These are phyloP conservation scores for Sphaerophoria rueppellii DNA, from an alignment of 2,888 invertebrate species.

Conservation along the genomic window DNA sequence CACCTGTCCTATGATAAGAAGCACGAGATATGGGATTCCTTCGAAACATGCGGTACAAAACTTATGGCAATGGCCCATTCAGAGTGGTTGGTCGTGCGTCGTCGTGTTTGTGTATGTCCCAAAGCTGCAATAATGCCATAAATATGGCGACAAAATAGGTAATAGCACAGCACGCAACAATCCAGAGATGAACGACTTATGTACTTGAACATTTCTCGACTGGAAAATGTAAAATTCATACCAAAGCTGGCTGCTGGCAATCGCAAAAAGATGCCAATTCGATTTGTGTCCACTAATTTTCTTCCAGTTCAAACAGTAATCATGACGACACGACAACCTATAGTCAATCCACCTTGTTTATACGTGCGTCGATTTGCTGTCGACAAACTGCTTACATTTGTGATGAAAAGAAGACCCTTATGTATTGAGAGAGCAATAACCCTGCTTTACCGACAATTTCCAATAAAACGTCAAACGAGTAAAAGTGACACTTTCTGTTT, in stretches of 20 bases:
- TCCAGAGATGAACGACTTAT: slow-evolving; percentile 30
- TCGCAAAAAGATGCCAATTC: slow-evolving; percentile 51
- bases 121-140: slow-evolving; percentile 40
- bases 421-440: slow-evolving; percentile 27
- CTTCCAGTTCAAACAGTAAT: slow-evolving; percentile 1
- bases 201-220: slow-evolving; percentile 47
- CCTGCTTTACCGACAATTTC: neutral
- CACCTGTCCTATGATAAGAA: slow-evolving; percentile 39
- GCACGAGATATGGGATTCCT: slow-evolving; percentile 32
- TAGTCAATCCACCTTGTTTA: neutral
- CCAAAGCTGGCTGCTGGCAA: slow-evolving; percentile 15
- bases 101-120: slow-evolving; percentile 2
- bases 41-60: slow-evolving; percentile 28
- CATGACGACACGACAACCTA: slow-evolving; percentile 10
- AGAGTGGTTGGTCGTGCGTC: neutral
- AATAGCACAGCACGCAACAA: slow-evolving; percentile 36
- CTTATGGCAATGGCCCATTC: slow-evolving; percentile 53
- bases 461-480: neutral
- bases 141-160: slow-evolving; percentile 48
- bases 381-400: neutral
- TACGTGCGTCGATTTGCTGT: neutral
- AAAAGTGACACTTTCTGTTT: slow-evolving; percentile 18
- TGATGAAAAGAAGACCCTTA: slow-evolving; percentile 29
- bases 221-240: slow-evolving; percentile 41
- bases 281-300: slow-evolving; percentile 54